Evolutionary conservation across 2,797 vertebrate species (phyloP).

Genomic region (Pterois miles): DNA sequence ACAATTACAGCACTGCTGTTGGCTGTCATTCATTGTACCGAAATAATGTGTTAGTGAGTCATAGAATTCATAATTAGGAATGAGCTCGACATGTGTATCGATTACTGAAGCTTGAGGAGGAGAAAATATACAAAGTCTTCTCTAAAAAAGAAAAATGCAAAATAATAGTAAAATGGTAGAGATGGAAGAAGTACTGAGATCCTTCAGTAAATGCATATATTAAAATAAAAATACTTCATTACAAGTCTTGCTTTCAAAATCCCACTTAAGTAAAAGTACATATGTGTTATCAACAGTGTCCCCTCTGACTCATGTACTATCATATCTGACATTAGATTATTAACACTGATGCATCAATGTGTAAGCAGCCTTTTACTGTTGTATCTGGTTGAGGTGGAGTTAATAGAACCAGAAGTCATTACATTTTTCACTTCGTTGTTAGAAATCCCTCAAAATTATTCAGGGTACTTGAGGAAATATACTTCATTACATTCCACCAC

Average conservation of each 20-base stretch:
- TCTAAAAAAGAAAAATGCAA: neutral
- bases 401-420: too few relatives aligned
- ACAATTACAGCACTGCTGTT: slow-evolving; percentile 40
- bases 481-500: neutral
- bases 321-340: neutral
- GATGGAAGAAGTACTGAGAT: neutral
- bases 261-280: neutral
- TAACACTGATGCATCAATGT: neutral
- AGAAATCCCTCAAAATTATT: neutral
- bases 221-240: neutral
- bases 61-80: slow-evolving; percentile 34
- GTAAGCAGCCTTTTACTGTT: neutral
- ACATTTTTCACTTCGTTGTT: neutral
- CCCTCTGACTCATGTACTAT: neutral
- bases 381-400: too few relatives aligned
- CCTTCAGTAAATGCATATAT: neutral
- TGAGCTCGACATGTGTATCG: neutral
- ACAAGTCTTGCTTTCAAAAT: neutral
- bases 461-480: neutral
- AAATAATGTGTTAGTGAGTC: slow-evolving; percentile 12
- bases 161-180: neutral
- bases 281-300: neutral
- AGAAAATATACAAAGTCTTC: neutral
- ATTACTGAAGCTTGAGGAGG: neutral
- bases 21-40: slow-evolving; percentile 25